These are phyloP conservation scores for Drosophila neocordata DNA, from an alignment of 1,140 invertebrate genomes.

Conservation along the genomic window DNA sequence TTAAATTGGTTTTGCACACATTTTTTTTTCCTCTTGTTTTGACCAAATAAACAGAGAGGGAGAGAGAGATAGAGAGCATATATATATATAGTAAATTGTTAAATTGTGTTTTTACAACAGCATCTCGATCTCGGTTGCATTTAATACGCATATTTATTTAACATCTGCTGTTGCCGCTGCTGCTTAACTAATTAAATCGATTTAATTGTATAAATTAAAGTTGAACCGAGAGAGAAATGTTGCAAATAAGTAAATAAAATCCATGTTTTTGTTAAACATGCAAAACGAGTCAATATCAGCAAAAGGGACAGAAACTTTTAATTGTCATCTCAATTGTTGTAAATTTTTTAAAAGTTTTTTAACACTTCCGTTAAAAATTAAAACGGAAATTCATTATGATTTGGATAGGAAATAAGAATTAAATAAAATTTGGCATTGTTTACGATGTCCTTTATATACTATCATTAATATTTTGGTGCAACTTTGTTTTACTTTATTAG, in stretches of 20 bases:
- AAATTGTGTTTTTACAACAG: slow-evolving; percentile 35
- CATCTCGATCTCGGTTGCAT: slow-evolving; percentile 22
- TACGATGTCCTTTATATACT: too few species aligned
- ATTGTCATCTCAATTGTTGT: too few species aligned
- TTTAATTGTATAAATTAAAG: slow-evolving; percentile 70
- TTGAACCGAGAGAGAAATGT: slow-evolving; percentile 8
- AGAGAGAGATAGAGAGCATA: neutral
- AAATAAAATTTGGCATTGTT: too few species aligned
- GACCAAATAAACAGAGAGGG: slow-evolving; percentile 42
- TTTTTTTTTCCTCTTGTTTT: slow-evolving; percentile 19
- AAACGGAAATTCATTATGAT: too few species aligned
- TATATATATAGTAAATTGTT: slow-evolving; percentile 32
- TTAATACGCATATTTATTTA: slow-evolving; percentile 54
- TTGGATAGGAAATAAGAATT: too few species aligned
- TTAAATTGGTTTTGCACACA: slow-evolving; percentile 47
- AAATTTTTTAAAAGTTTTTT: too few species aligned
- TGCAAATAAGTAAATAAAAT: neutral
- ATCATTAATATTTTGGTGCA: too few species aligned
- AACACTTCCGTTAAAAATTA: too few species aligned
- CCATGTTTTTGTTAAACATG: slow-evolving; percentile 21
- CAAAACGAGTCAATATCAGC: neutral
- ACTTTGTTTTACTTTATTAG: too few species aligned
- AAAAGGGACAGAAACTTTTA: neutral
- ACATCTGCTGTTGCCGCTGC: slow-evolving; percentile 48
- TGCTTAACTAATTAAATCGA: slow-evolving; percentile 58